Evolutionary conservation across 2,797 vertebrate species (phyloP).

Genomic region (Notolepis coatsorum): DNA sequence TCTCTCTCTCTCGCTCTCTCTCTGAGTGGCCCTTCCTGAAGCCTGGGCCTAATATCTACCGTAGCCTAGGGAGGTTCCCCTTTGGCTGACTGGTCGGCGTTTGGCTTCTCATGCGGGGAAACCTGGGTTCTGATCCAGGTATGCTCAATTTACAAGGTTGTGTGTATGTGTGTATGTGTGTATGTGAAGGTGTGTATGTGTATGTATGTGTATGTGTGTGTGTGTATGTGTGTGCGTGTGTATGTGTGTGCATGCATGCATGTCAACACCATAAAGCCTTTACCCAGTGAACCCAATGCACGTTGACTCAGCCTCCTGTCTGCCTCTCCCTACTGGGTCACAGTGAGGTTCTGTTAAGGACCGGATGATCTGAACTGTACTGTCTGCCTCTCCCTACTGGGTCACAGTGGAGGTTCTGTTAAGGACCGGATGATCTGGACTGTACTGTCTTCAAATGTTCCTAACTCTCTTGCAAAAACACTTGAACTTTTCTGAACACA

Average conservation of each 20-base stretch:
- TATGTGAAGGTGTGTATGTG: neutral
- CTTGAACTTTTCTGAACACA: slow-evolving; percentile 8
- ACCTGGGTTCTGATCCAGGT: too few relatives aligned
- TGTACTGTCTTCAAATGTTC: neutral
- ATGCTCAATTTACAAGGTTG: too few relatives aligned
- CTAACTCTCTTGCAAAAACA: slow-evolving; percentile 16
- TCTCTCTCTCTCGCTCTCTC: too few relatives aligned
- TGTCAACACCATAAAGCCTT: neutral
- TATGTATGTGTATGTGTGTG: neutral
- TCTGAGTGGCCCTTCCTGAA: too few relatives aligned
- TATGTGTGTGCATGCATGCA: neutral
- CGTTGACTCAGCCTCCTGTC: neutral
- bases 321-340: neutral
- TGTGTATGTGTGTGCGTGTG: slow-evolving; percentile 2
- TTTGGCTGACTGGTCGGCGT: too few relatives aligned
- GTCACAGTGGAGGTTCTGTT: neutral
- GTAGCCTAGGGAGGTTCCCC: too few relatives aligned
- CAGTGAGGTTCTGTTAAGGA: neutral
- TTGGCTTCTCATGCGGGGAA: too few relatives aligned
- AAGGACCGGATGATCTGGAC: neutral
- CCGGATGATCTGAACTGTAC: neutral
- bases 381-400: neutral
- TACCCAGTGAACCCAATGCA: neutral
- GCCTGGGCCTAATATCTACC: too few relatives aligned
- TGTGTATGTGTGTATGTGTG: neutral